A percentile compares a stretch with the other conserved stretches of the same genome.
Evolutionary conservation across 2,797 vertebrate species (phyloP).

Genomic region (Malurus splendens): DNA sequence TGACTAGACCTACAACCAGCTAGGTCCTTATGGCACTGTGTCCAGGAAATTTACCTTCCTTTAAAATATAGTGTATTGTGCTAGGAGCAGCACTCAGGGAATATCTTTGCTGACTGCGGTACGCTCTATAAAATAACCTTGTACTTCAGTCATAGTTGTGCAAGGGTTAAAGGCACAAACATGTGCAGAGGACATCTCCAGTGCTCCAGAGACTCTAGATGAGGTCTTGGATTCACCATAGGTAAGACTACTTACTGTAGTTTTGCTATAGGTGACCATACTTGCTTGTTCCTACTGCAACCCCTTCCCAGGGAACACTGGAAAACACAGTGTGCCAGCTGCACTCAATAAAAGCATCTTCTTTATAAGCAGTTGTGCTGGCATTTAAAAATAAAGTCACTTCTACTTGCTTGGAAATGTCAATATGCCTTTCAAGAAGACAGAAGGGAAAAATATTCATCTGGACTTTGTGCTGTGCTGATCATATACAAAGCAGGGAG

Average conservation of each 20-base stretch:
- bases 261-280: background rate
- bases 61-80: background rate
- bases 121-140: background rate
- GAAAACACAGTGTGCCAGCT: background rate
- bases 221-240: background rate
- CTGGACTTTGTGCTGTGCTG: background rate
- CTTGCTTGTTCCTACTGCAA: background rate
- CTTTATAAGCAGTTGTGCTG: background rate
- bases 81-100: background rate
- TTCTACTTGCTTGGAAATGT: background rate
- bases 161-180: background rate
- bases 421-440: background rate
- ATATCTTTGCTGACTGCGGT: background rate
- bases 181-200: background rate
- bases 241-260: background rate
- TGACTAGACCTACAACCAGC: background rate
- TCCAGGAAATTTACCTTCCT: background rate
- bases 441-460: background rate
- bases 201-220: background rate
- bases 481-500: background rate
- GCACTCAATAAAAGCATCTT: background rate
- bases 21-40: fast-evolving
- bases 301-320: fast-evolving
- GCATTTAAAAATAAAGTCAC: background rate
- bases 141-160: background rate